Base-by-base conservation (phyloP, 2,888 invertebrate genomes). In the Andrena chrysosceles region DNA sequence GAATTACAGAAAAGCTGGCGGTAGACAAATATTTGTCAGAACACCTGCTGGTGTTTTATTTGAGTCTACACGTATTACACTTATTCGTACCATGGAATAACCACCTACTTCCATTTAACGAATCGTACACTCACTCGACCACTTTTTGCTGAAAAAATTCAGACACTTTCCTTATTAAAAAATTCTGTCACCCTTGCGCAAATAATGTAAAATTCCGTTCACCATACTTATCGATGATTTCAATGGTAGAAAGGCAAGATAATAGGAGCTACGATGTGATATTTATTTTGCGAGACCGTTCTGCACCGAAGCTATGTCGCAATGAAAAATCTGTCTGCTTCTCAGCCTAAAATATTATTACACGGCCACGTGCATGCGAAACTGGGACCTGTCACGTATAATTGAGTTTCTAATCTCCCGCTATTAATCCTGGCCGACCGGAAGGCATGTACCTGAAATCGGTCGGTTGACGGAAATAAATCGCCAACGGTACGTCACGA, bases 331-430 rank as follows among this genome's bases (percentile, higher is more conserved):
- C 23, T 54, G 33, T 66, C 70, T 60, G 20, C 52, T 77, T 67
- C 62, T 48, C 66, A n/a, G 33, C 62, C 54, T 80, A 60, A 80
- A 73, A 76, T 78, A 82, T 78, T 78, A 86, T 85, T 81, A 82
- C 84, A 85, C 77, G 80, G 71, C 23, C 56, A 59, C 62, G 77
- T 64, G 72, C 59, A 62, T 64, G 74, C 56, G 75, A 69, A 70
- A 78, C 71, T 70, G 78, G 62, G 67, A 31, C 67, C 56, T 78
- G 78, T 80, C 80, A 80, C 62, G 75, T 88, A 80, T 88, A 88
- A 88, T 88, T 85, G 88, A 86, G 84, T 88, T 88, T 88, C 83
- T 78, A 87, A 88, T 87, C 84, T 80, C 77, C 76, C 33, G 69
- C 85, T 80, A 84, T 88, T 88, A 88, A 68, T 85, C 76, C 77